Evolutionary conservation across 2,113 vertebrate genomes (phyloP), one percentile per base, ranked within the genome.

Genomic region (Neotragus moschatus): DNA sequence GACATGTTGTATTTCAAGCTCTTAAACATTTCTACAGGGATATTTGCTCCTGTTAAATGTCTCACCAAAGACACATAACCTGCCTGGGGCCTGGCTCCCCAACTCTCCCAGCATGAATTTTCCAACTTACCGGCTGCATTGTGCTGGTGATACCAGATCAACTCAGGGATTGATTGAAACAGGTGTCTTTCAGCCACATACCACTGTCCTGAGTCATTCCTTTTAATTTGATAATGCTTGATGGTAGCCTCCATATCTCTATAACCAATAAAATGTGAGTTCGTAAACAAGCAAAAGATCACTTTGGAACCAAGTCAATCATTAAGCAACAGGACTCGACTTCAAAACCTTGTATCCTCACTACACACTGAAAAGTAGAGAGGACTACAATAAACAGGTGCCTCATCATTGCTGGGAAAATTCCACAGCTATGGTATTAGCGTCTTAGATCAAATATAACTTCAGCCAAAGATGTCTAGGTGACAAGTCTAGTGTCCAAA

Each of bases 221-320:
- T 95, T 97, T 99, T 99, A 87, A 99, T 99, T 95, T 99, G 99
- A 96, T 99, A 99, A 98, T 99, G 99, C 75, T 98, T 98, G 39
- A 99, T 98, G 58, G 98, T 84, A 15, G 98, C 98, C 19, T 98
- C 98, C 2, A 88, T 92, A 58, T 39, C 95, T 96, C 98, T 99
- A 86, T 61, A 97, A 98, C 77, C 84, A 96, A 97, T 33, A 97
- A 96, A 95, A 45, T 0, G 56, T 93, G 51, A 86, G 66, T 91
- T 75, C 56, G 14, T 89, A 94, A 96, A 51, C 80, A 82, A 58
- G 55, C 63, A 95, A 97, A 90, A 66, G 55, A 55, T 88, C 12
- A 45, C 45, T 82, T 73, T 51, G 79, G 33, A 88, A 90, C n/a
- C 12, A 77, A 88, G 28, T 33, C 79, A 70, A 8, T 51, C 47